Percentiles rank a stretch among this genome's conserved stretches.
phyloP scores from a whole-genome alignment of 1,140 invertebrate species.

The Marisa cornuarietis region DNA sequence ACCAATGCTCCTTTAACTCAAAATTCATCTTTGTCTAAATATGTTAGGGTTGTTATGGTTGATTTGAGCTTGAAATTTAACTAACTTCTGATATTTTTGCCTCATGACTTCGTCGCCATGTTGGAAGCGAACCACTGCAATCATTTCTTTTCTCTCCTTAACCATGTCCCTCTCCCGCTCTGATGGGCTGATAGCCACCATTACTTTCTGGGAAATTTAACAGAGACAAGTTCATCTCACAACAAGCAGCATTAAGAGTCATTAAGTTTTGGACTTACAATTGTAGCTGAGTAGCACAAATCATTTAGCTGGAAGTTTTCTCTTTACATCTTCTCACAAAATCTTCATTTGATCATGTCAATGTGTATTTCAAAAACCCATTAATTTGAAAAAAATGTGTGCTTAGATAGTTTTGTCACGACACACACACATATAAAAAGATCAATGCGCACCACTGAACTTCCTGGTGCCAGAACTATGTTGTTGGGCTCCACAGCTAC shows the following conservation, averaged over 20 bases:
- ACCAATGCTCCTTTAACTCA: no score
- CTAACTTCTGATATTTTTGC: constrained; percentile 41
- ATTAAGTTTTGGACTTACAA: not conserved
- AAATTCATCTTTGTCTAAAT: no score
- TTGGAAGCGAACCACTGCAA: constrained; percentile 41
- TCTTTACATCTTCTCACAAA: not conserved
- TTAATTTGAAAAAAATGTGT: not conserved
- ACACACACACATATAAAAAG: not conserved
- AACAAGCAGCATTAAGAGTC: not conserved
- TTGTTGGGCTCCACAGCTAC: constrained; percentile 42
- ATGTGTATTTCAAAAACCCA: not conserved
- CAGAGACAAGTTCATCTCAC: not conserved
- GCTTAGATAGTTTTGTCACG: not conserved
- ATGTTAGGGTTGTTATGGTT: no score
- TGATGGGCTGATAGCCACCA: constrained; percentile 40
- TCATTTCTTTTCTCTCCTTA: constrained; percentile 26
- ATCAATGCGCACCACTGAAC: constrained; percentile 27
- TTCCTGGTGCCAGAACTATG: constrained; percentile 34
- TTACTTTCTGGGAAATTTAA: constrained; percentile 34
- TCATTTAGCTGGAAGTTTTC: not conserved
- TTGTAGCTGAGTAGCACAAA: not conserved
- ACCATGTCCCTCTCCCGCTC: constrained; percentile 40
- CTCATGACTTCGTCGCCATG: constrained; percentile 50
- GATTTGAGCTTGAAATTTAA: not conserved
- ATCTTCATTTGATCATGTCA: not conserved